phyloP scores from a whole-genome alignment of 2,113 vertebrate genomes.

The Proterorhinus semilunaris region DNA sequence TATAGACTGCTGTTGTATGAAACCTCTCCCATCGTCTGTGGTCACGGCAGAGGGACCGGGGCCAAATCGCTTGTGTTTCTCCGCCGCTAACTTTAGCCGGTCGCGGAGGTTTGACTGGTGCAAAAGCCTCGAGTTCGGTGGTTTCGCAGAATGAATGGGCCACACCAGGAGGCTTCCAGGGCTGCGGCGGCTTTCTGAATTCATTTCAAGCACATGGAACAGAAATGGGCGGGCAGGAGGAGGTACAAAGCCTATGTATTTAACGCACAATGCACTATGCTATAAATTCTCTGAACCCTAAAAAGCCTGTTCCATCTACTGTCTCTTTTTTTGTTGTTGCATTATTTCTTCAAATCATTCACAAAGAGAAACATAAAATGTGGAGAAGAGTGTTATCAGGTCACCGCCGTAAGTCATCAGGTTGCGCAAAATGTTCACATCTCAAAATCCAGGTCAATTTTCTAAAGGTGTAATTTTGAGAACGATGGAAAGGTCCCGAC shows the following conservation, averaged over 20 bases:
- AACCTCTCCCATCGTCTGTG: conserved; percentile 62
- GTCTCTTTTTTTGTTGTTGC: too few relatives aligned
- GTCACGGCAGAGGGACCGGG: conserved; percentile 50
- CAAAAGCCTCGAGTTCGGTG: conserved; percentile 47
- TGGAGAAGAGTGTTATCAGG: too few relatives aligned
- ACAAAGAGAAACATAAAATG: too few relatives aligned
- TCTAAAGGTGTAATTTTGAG: neutral
- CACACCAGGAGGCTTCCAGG: conserved; percentile 10
- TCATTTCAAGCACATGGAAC: neutral
- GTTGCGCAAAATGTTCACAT: too few relatives aligned
- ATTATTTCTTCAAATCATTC: too few relatives aligned
- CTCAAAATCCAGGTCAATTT: neutral
- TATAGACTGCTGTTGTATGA: conserved; percentile 60
- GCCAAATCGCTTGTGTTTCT: conserved; percentile 54
- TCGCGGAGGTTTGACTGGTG: conserved; percentile 46
- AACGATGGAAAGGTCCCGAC: neutral
- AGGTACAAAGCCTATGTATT: neutral
- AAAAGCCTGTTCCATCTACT: neutral
- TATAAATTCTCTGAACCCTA: too few relatives aligned
- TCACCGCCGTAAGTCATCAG: too few relatives aligned
- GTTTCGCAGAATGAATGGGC: conserved; percentile 34
- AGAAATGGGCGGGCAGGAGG: neutral
- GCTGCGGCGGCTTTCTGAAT: neutral
- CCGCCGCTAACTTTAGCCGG: conserved; percentile 62
- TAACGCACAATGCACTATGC: neutral